phyloP scores from a whole-genome alignment of 2,113 vertebrate genomes.

The Misgurnus anguillicaudatus region DNA sequence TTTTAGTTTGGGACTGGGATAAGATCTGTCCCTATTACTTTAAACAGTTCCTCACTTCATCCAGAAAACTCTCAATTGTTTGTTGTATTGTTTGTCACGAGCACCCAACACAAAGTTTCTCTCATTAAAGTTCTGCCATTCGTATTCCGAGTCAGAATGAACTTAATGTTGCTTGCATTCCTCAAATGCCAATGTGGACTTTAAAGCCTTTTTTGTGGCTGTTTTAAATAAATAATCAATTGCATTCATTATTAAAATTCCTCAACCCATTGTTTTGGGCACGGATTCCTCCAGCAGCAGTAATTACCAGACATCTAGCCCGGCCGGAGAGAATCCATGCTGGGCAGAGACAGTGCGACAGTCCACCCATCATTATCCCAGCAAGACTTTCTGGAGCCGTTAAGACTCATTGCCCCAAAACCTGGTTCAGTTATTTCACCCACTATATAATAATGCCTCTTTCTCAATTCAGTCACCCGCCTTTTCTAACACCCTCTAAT shows the following conservation, averaged over 20 bases:
- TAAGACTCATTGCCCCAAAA: slow-evolving; percentile 42
- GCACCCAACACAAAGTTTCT: background rate
- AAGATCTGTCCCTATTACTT: background rate
- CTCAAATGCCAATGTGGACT: background rate
- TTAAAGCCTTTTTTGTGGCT: slow-evolving; percentile 5
- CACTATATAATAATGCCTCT: slow-evolving; percentile 33
- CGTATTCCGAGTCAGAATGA: background rate
- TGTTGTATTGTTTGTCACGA: background rate
- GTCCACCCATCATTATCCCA: slow-evolving; percentile 58
- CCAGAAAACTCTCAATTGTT: background rate
- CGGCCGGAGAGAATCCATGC: slow-evolving; percentile 47
- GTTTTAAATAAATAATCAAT: slow-evolving; percentile 15
- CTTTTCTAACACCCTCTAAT: background rate
- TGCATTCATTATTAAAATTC: slow-evolving; percentile 1
- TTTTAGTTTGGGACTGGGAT: no score
- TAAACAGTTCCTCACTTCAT: background rate
- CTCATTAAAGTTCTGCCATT: background rate
- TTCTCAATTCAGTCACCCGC: slow-evolving; percentile 37
- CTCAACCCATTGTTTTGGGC: background rate
- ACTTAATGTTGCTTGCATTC: background rate
- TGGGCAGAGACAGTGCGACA: slow-evolving; percentile 40
- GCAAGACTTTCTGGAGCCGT: slow-evolving; percentile 39
- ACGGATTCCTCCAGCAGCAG: slow-evolving; percentile 20
- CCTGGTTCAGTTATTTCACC: slow-evolving; percentile 42
- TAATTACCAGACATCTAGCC: slow-evolving; percentile 53